Base-by-base conservation (phyloP, 2,888 invertebrate genomes). In the Nysson spinosus region DNA sequence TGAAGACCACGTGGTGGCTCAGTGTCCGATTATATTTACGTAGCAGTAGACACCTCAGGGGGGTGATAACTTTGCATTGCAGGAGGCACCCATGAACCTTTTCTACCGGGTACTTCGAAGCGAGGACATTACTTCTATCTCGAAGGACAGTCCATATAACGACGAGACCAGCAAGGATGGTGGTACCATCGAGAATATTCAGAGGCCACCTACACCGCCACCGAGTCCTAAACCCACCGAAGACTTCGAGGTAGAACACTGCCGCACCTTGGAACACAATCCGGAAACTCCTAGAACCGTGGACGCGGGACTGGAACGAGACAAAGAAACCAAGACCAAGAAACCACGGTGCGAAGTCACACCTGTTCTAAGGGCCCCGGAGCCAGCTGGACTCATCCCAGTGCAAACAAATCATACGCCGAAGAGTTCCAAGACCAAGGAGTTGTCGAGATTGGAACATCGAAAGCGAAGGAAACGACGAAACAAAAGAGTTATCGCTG, bases 271-370 rank as follows among this genome's bases (percentile, higher is more conserved):
- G n/a, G 69, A 62, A 17, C 50, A 37, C 39, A 49, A 6, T 24
- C 34, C 11, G 28, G 66, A 72, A 4, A 19, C 69, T 9, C 34
- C 62, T 1, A 72, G 63, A 7, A 37, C 51, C 3, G 42, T 69
- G 46, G 77, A 75, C 11, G 49, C 61, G 17, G 60, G 24, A 37
- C 32, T 71, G 37, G 79, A 80, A 22, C 68, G 71, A 7, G 74
- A 57, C 39, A 82, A 80, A 49, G 80, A 80, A 44, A 62, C 68
- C 3, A 83, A 82, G 52, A 57, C 78, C 6, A 84, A 83, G 62
- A 85, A 85, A 34, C 85, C 85, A 1, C 83, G 84, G 6, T 85
- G 85, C 66, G 84, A 85, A 47, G 85, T 85, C 7, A 83, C 84
- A 0, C 85, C 85, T 0, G 80, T 85, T 0, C 79, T 85, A 77